Conservation (phyloP, 1,140 invertebrate genomes). For the Microplitis mediator region DNA sequence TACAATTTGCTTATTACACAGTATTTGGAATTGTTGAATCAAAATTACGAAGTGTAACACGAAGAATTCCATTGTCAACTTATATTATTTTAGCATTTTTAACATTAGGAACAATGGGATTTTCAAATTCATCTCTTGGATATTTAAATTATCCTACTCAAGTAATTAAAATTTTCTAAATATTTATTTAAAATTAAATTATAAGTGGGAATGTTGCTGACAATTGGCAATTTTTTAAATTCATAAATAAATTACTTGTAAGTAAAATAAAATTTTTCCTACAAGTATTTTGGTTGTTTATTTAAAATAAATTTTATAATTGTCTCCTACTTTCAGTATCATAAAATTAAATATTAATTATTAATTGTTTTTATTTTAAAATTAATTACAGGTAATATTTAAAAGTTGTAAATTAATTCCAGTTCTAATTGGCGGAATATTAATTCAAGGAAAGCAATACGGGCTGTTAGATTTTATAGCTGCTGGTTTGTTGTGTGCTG, state of each 20-base stretch:
- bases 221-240: no score
- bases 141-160: conserved; percentile 95
- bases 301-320: no score
- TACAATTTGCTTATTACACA: conserved; percentile 89
- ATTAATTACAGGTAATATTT: conserved; percentile 77
- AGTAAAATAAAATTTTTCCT: no score
- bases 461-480: conserved; percentile 82
- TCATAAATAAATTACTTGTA: no score
- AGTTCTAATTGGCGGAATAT: conserved; percentile 87
- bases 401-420: conserved; percentile 97
- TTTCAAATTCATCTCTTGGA: conserved; percentile 93
- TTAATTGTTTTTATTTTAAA: not conserved
- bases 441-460: conserved; percentile 91
- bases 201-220: no score
- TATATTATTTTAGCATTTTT: conserved; percentile 85
- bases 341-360: not conserved
- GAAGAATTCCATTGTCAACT: conserved; percentile 79
- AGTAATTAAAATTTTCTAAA: conserved; percentile 37
- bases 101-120: conserved; percentile 93
- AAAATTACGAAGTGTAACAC: conserved; percentile 67
- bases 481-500: conserved; percentile 86
- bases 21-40: conserved; percentile 82
- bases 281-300: no score
- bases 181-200: not conserved
- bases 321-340: not conserved